Evolutionary conservation across 2,797 vertebrate species (phyloP).

Genomic region (Premnoplex brunnescens): DNA sequence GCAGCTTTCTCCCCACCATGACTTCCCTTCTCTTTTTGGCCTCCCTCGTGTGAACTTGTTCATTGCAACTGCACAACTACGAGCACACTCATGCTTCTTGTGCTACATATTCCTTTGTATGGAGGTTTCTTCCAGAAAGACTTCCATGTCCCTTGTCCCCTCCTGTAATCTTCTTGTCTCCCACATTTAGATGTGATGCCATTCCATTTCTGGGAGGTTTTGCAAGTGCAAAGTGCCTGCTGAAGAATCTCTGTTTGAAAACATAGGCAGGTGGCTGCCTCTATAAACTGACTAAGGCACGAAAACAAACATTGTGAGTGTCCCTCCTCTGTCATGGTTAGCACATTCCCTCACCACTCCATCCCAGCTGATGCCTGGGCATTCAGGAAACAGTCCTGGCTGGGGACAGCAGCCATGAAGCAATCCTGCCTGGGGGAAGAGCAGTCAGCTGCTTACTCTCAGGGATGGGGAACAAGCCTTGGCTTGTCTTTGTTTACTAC

Average conservation of each 20-base stretch:
- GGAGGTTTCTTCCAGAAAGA: neutral
- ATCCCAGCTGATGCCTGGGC: neutral
- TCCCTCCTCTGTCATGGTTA: neutral
- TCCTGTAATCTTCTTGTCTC: neutral
- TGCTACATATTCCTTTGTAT: neutral
- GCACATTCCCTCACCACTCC: neutral
- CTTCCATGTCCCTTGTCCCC: neutral
- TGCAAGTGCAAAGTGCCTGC: neutral
- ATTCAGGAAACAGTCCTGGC: neutral
- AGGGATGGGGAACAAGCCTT: neutral
- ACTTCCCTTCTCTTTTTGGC: neutral
- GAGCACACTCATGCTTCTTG: neutral
- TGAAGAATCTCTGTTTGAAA: neutral
- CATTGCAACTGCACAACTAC: neutral
- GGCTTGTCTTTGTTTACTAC: neutral
- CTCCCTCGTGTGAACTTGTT: neutral
- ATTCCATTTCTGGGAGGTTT: neutral
- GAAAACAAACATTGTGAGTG: neutral
- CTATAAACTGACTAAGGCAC: neutral
- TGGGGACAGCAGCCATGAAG: neutral
- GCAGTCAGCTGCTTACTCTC: neutral
- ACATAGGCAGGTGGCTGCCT: neutral
- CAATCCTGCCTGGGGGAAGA: neutral
- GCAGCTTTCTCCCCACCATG: neutral
- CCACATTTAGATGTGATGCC: neutral